phyloP scores from a whole-genome alignment of 2,797 vertebrate genomes.

The Merluccius polli region DNA sequence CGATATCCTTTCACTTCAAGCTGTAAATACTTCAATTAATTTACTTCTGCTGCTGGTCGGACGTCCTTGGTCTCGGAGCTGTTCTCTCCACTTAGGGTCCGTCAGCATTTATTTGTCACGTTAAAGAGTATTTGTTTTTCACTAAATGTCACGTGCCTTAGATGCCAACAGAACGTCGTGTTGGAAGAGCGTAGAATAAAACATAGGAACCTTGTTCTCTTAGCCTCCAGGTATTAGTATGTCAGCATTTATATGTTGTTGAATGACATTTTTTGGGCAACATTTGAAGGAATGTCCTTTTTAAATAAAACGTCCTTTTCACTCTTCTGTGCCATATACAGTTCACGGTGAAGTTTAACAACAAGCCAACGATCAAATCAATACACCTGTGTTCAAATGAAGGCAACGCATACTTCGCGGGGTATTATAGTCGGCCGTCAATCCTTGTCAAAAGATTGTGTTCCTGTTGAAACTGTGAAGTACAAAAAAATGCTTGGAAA shows the following conservation, averaged over 20 bases:
- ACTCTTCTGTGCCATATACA: constrained; percentile 54
- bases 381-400: neutral
- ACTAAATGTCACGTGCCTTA: constrained; percentile 68
- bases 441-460: constrained; percentile 36
- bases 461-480: constrained; percentile 46
- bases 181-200: constrained; percentile 10
- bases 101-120: neutral
- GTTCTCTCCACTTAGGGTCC: neutral
- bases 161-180: constrained; percentile 46
- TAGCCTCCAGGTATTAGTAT: constrained; percentile 28
- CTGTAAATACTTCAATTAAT: neutral
- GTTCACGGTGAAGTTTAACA: constrained; percentile 24
- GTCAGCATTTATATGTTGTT: constrained; percentile 3
- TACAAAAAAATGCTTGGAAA: constrained; percentile 28
- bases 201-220: constrained; percentile 27
- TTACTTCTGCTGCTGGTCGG: neutral
- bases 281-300: neutral
- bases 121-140: constrained; percentile 24
- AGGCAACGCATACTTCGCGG: constrained; percentile 24
- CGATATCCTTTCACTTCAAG: neutral
- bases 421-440: constrained; percentile 11
- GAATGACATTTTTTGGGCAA: constrained; percentile 6
- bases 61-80: neutral
- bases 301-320: constrained; percentile 1
- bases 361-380: constrained; percentile 13